Evolutionary conservation across 2,888 invertebrate genomes (phyloP).

Genomic region (Athalia circularis): DNA sequence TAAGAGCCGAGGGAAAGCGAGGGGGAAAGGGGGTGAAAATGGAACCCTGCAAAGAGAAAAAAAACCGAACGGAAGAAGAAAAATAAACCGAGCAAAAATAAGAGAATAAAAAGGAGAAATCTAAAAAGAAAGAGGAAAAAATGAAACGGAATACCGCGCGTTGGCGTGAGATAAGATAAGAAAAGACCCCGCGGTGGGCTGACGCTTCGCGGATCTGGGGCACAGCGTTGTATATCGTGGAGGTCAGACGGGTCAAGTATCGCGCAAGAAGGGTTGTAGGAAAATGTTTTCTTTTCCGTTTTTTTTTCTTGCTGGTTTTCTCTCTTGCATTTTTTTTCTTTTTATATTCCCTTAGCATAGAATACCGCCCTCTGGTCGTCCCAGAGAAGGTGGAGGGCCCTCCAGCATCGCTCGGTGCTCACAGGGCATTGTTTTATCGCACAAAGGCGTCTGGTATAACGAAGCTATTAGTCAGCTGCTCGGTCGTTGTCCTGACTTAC

Average conservation of each 20-base stretch:
- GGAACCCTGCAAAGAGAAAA: background rate
- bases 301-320: conserved; percentile 1
- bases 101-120: too few species aligned
- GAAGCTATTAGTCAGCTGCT: conserved; percentile 41
- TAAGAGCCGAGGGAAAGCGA: background rate
- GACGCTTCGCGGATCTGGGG: background rate
- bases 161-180: background rate
- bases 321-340: conserved; percentile 1
- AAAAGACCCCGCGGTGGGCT: background rate
- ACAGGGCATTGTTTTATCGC: conserved; percentile 37
- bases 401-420: conserved; percentile 25
- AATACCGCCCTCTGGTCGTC: conserved; percentile 1
- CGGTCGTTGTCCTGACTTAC: conserved; percentile 18
- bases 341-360: background rate
- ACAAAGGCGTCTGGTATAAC: conserved; percentile 44
- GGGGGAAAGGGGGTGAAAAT: background rate
- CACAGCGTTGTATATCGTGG: background rate
- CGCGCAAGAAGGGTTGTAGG: conserved; percentile 22
- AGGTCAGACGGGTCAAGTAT: conserved; percentile 40
- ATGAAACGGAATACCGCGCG: background rate
- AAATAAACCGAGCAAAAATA: background rate
- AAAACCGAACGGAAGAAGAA: conserved; percentile 2
- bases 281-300: conserved; percentile 16
- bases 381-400: conserved; percentile 16
- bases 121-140: background rate